Evolutionary conservation across 92 coral and sea anemone species (phyloP).

Genomic region (Parazoanthus atlanticus): DNA sequence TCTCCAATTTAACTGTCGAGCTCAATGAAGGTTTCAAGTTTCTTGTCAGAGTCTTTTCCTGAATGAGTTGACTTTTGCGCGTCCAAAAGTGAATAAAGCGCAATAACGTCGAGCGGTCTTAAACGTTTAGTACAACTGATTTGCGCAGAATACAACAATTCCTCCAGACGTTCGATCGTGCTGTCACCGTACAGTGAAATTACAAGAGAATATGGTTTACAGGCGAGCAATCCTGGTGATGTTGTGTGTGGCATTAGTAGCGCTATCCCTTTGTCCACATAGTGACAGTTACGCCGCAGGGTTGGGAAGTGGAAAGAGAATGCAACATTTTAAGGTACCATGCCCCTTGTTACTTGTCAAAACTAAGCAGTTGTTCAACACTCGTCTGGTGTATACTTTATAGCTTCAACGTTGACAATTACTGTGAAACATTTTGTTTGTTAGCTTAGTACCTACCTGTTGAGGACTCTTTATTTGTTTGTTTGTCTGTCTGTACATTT

Average conservation of each 20-base stretch:
- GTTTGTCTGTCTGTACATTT: too few species aligned
- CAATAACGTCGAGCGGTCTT: neutral
- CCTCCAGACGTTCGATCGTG: neutral
- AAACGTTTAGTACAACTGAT: neutral
- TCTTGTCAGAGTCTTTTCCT: neutral
- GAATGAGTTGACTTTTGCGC: too few species aligned
- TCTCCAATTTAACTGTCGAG: neutral
- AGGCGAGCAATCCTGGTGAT: neutral
- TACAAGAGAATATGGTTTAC: neutral
- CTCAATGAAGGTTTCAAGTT: neutral
- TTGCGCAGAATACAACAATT: neutral
- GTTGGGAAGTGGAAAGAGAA: neutral
- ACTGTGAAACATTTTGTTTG: too few species aligned
- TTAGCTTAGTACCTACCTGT: too few species aligned
- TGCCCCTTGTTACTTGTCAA: neutral
- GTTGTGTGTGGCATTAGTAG: neutral
- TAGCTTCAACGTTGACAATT: too few species aligned
- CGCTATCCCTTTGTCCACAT: neutral
- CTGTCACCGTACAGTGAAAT: neutral
- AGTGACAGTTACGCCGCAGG: neutral
- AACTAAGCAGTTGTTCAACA: neutral
- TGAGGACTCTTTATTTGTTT: too few species aligned
- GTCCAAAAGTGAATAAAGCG: neutral
- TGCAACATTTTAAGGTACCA: neutral
- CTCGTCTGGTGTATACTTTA: neutral